These are phyloP conservation scores for Platyscapa corneri DNA, from an alignment of 1,140 invertebrate genomes.

Conservation along the genomic window DNA sequence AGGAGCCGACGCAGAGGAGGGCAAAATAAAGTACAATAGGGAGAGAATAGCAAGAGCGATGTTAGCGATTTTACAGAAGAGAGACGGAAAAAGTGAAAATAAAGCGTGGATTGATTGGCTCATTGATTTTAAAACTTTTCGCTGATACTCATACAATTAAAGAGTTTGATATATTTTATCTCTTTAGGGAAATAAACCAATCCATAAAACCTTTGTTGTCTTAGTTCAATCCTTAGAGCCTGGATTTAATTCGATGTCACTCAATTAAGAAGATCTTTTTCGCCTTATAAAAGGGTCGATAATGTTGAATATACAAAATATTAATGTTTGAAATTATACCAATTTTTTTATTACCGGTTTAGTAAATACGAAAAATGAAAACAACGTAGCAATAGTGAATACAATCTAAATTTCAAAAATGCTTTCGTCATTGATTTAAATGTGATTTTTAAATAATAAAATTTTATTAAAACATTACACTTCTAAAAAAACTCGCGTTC, in stretches of 20 bases:
- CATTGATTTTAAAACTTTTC: constrained; percentile 36
- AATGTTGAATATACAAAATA: not conserved
- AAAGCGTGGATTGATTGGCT: not conserved
- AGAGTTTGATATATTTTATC: not conserved
- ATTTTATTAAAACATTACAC: too few relatives aligned
- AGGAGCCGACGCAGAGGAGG: constrained; percentile 28
- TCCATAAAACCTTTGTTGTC: not conserved
- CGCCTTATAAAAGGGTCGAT: not conserved
- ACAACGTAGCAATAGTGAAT: too few relatives aligned
- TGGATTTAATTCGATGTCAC: not conserved
- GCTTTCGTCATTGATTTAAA: too few relatives aligned
- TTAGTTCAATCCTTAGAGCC: not conserved
- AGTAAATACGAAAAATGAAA: too few relatives aligned
- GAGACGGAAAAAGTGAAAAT: not conserved
- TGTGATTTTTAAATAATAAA: too few relatives aligned
- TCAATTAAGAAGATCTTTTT: not conserved
- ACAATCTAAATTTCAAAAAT: too few relatives aligned
- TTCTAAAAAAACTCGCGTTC: too few relatives aligned
- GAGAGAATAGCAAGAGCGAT: not conserved
- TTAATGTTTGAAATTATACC: too few relatives aligned
- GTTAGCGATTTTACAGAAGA: constrained; percentile 33
- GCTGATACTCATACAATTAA: not conserved
- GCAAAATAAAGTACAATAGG: not conserved
- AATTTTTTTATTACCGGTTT: too few relatives aligned
- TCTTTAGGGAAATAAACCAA: not conserved